These are phyloP conservation scores for Echinops telfairi DNA, from an alignment of 2,113 vertebrate species.

Conservation along the genomic window DNA sequence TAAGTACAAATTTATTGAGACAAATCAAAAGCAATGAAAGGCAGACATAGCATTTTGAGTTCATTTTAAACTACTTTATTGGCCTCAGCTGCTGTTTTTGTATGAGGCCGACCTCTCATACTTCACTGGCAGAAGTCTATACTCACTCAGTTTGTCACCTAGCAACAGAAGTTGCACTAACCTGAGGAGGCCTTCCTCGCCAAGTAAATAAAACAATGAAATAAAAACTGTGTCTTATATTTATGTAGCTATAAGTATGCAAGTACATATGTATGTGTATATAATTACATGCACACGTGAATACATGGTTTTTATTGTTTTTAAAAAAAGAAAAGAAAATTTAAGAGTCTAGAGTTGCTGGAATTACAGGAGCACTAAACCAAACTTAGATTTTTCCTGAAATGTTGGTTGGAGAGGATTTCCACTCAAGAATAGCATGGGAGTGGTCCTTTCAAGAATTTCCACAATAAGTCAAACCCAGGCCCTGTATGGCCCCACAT, in stretches of 20 bases:
- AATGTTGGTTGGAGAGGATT: background rate
- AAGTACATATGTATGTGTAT: too few species aligned
- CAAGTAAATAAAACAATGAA: slow-evolving; percentile 38
- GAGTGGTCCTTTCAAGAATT: background rate
- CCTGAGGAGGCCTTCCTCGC: background rate
- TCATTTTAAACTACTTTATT: slow-evolving; percentile 40
- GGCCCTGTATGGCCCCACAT: background rate
- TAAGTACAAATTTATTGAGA: slow-evolving; percentile 60
- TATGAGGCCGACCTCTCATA: background rate
- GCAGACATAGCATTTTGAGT: slow-evolving; percentile 1
- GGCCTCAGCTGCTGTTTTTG: slow-evolving; percentile 44
- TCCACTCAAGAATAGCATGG: background rate
- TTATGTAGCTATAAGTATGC: too few species aligned
- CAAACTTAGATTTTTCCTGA: background rate
- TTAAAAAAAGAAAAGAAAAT: background rate
- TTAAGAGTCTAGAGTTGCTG: background rate
- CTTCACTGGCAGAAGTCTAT: background rate
- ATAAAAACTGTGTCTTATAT: background rate
- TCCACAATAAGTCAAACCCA: slow-evolving; percentile 14
- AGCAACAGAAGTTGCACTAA: background rate
- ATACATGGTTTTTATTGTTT: background rate
- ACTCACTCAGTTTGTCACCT: background rate
- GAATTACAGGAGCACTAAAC: background rate
- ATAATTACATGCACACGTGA: too few species aligned
- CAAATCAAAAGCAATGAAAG: slow-evolving; percentile 51